phyloP scores from a whole-genome alignment of 2,113 vertebrate species.

The Holacanthus passer region DNA sequence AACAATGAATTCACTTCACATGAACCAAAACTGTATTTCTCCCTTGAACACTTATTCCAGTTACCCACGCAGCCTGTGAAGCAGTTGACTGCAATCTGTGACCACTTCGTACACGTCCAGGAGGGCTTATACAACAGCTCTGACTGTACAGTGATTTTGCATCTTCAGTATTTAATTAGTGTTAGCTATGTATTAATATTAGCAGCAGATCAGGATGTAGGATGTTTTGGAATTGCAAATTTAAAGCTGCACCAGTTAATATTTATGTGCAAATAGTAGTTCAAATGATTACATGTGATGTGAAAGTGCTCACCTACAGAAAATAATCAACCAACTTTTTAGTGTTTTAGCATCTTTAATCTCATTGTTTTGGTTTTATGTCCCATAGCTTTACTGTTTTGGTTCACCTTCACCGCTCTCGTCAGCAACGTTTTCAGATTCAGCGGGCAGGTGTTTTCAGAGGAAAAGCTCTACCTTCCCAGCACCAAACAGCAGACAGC shows the following conservation, averaged over 20 bases:
- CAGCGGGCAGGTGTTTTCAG: too few relatives aligned
- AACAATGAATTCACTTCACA: conserved; percentile 39
- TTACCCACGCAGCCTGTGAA: conserved; percentile 14
- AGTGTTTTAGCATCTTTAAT: neutral
- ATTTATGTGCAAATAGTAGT: neutral
- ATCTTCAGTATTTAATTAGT: conserved; percentile 17
- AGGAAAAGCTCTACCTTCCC: too few relatives aligned
- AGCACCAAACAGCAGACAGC: too few relatives aligned
- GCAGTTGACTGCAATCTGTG: neutral
- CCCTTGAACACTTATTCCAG: conserved; percentile 9
- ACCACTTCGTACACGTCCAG: neutral
- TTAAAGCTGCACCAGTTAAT: neutral
- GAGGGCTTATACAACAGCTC: neutral
- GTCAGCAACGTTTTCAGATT: too few relatives aligned
- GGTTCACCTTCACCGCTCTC: neutral
- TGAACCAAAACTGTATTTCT: conserved; percentile 31
- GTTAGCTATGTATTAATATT: conserved; percentile 10
- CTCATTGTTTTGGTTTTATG: neutral
- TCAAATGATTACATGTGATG: neutral
- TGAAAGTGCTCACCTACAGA: neutral
- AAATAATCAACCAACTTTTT: neutral
- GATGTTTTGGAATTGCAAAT: conserved; percentile 7
- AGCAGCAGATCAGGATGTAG: neutral
- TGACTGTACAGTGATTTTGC: conserved; percentile 15
- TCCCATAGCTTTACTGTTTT: neutral